phyloP scores from a whole-genome alignment of 2,113 vertebrate genomes.

The Machaerirhynchus nigripectus region DNA sequence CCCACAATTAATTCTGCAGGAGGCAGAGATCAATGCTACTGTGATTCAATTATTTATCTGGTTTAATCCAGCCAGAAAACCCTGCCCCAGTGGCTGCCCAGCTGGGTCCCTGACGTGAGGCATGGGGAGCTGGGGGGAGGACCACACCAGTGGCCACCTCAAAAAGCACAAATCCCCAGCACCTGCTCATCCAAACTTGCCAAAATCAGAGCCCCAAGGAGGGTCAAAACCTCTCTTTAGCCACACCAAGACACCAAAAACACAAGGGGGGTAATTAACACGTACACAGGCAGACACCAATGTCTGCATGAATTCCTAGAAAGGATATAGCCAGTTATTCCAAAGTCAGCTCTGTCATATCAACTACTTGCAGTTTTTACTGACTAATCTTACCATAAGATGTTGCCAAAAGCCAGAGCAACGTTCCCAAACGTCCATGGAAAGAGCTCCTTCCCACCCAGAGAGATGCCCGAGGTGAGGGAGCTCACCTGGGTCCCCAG shows the following conservation, averaged over 20 bases:
- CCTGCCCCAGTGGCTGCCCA: background rate
- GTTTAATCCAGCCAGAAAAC: background rate
- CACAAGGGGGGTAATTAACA: background rate
- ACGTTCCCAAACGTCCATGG: background rate
- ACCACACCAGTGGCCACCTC: background rate
- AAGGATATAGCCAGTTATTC: background rate
- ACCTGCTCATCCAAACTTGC: background rate
- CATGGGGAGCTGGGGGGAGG: background rate
- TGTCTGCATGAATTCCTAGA: background rate
- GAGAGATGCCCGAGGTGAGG: background rate
- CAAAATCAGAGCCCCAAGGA: background rate
- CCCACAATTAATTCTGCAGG: conserved; percentile 12
- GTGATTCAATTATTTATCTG: background rate
- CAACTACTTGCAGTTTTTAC: background rate
- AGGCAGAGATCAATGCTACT: background rate
- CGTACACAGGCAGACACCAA: background rate
- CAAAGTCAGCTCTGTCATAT: background rate
- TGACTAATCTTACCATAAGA: background rate
- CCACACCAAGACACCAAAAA: background rate
- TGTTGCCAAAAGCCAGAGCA: background rate
- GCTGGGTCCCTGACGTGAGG: accelerated
- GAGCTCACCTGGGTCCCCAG: background rate
- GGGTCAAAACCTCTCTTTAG: background rate
- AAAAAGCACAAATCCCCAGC: background rate
- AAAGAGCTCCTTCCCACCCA: background rate